A percentile compares a stretch with the other conserved stretches of the same genome.
Conservation (phyloP, 2,888 invertebrate species). For the Acleris cristana region DNA sequence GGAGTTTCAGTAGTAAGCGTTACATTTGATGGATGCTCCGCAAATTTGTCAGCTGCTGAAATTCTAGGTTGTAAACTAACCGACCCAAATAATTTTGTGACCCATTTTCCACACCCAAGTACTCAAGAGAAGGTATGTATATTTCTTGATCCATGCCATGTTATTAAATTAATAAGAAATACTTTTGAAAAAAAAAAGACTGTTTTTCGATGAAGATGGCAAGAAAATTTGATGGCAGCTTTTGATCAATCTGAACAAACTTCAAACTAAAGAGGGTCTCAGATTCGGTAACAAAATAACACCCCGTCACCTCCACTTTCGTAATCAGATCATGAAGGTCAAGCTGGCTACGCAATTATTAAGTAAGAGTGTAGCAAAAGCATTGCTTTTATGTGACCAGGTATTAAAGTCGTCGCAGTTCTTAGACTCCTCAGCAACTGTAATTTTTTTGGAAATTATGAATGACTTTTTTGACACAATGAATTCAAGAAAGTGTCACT, state of each 20-base stretch:
- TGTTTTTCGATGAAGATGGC: no score
- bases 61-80: slow-evolving; percentile 8
- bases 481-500: not conserved
- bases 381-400: slow-evolving; percentile 34
- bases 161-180: slow-evolving; percentile 17
- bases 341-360: slow-evolving; percentile 40
- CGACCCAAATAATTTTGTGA: not conserved
- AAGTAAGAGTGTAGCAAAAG: slow-evolving; percentile 41
- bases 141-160: slow-evolving; percentile 1
- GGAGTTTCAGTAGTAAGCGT: slow-evolving; percentile 23
- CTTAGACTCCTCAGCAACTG: slow-evolving; percentile 27
- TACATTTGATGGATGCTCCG: no score
- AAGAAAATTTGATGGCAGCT: slow-evolving; percentile 4
- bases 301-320: slow-evolving; percentile 18
- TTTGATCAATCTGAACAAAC: slow-evolving; percentile 7
- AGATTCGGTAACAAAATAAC: slow-evolving; percentile 25
- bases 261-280: slow-evolving; percentile 26
- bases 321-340: not conserved
- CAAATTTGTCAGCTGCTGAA: slow-evolving; percentile 5
- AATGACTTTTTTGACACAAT: slow-evolving; percentile 37
- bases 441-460: slow-evolving; percentile 29
- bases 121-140: not conserved
- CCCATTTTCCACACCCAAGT: not conserved
- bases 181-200: slow-evolving; percentile 3
- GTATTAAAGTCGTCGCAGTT: slow-evolving; percentile 11